Conservation (phyloP, 2,113 vertebrate species). For the Nematolebias whitei region DNA sequence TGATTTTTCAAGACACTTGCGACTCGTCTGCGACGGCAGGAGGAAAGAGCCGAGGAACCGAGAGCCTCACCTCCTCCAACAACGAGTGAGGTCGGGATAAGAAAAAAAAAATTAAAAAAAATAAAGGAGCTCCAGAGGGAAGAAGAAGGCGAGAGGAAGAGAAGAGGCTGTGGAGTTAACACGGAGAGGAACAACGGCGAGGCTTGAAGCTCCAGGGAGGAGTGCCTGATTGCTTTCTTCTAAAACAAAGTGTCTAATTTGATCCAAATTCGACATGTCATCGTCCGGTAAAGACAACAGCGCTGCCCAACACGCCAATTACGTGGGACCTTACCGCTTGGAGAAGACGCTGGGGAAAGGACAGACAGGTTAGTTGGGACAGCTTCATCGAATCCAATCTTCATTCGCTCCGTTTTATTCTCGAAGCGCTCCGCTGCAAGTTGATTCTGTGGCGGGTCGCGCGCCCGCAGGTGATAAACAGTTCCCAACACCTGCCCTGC, state of each 20-base stretch:
- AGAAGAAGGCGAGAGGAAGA: constrained; percentile 33
- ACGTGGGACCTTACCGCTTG: constrained; percentile 99
- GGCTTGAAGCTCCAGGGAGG: constrained; percentile 67
- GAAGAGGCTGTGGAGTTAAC: constrained; percentile 71
- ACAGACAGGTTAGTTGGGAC: constrained; percentile 95
- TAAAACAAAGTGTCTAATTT: constrained; percentile 57
- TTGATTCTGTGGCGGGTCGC: constrained; percentile 50
- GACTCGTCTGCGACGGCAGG: constrained; percentile 73
- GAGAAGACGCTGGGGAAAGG: constrained; percentile 99
- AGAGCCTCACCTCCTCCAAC: constrained; percentile 62
- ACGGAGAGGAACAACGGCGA: constrained; percentile 29
- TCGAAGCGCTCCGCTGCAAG: constrained; percentile 38
- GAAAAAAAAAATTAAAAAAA: no score
- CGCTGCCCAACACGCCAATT: constrained; percentile 96
- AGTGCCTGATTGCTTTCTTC: constrained; percentile 67
- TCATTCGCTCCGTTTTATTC: constrained; percentile 46
- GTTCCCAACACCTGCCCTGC: constrained; percentile 60
- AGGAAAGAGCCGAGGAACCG: constrained; percentile 59
- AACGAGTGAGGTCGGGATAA: constrained; percentile 49
- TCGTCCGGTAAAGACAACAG: constrained; percentile 97
- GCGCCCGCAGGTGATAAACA: constrained; percentile 54
- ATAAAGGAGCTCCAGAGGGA: constrained; percentile 1
- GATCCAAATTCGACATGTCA: constrained; percentile 84
- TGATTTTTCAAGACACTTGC: constrained; percentile 74
- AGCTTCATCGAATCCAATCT: constrained; percentile 32